Evolutionary conservation across 2,888 invertebrate species (phyloP), one percentile per base, ranked within the genome.

Genomic region (Chromoteleia sp.): DNA sequence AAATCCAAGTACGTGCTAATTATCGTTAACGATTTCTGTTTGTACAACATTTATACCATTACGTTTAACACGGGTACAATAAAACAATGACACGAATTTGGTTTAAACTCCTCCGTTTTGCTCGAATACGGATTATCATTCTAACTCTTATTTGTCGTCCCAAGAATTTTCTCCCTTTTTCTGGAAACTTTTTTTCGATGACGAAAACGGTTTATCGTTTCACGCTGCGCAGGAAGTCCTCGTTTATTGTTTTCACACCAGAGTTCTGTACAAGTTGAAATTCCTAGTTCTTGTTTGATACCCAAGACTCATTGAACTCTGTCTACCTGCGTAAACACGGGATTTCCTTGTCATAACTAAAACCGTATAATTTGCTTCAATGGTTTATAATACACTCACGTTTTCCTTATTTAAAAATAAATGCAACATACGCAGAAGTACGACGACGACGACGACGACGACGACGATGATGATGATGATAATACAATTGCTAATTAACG

Each of bases 221-320:
- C 19, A 39, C 2, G 21, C 21, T 39, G 39, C 5, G 39, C 39
- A 21, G 21, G 39, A 39, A 58, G 56, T 21, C 39, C 36, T 54
- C 21, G 21, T 58, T 58, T 58, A 58, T 58, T 56, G 56, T 17
- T 58, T 58, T 58, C 30, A 12, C n/a, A 21, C 36, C 39, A 30
- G 39, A 21, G 39, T 39, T 39, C 21, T 19, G 30, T 58, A 36
- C 30, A 58, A 58, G 39, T 39, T 39, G 8, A 19, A 58, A 58
- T 39, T 39, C 39, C 6, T 58, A n/a, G 39, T n/a, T 56, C 39
- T 39, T 21, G 56, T 58, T 39, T 21, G 39, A 15, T 8, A 58
- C 21, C 21, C 21, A 58, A 58, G 39, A 12, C 56, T 58, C 39
- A 39, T 30, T 39, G 33, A 58, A 58, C 56, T 58, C 30, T 12